phyloP scores from a whole-genome alignment of 2,113 vertebrate species.

The Rhodinocichla rosea region DNA sequence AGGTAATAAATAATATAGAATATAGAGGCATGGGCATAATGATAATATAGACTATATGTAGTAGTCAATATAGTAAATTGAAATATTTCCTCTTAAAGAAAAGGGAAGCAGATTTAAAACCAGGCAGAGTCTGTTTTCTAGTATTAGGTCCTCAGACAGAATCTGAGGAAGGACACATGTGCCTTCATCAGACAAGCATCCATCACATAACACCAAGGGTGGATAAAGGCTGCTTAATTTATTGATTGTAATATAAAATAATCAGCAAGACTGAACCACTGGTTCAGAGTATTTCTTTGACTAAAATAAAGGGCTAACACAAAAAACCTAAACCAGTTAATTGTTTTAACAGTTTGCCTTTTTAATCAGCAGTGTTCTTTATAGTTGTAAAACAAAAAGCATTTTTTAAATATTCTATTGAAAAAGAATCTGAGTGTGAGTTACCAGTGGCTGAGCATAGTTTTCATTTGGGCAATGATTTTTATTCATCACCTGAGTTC shows the following conservation, averaged over 20 bases:
- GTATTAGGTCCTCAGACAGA: background rate
- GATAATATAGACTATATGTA: background rate
- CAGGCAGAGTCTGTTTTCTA: background rate
- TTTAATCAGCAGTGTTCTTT: background rate
- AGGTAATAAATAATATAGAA: background rate
- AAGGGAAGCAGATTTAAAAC: background rate
- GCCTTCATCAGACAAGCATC: background rate
- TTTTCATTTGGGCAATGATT: background rate
- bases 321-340: background rate
- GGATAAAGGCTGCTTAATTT: background rate
- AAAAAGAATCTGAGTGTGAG: background rate
- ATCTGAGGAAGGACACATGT: background rate
- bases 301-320: conserved; percentile 1
- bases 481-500: background rate
- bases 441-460: background rate
- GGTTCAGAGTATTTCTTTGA: background rate
- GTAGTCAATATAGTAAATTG: background rate
- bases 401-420: background rate
- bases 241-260: background rate
- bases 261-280: background rate
- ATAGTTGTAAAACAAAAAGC: background rate
- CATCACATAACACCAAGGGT: background rate
- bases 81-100: background rate
- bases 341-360: background rate
- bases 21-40: background rate